These are phyloP conservation scores for Pseudonaja textilis DNA, from an alignment of 2,113 vertebrate genomes.

Conservation along the genomic window DNA sequence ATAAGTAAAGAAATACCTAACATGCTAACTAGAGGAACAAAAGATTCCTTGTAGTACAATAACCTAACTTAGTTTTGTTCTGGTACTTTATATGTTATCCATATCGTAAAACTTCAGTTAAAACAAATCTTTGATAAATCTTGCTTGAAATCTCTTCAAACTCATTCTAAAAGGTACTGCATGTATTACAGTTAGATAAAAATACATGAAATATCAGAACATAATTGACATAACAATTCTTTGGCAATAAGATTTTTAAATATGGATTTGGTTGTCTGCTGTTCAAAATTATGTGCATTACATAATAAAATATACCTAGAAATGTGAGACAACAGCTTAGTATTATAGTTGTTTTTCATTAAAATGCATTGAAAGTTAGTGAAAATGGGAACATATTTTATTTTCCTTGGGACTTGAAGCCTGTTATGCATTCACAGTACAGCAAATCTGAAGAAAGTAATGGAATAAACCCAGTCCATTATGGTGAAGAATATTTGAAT, in stretches of 20 bases:
- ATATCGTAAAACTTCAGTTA: background rate
- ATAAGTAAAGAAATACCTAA: background rate
- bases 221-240: background rate
- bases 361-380: background rate
- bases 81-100: background rate
- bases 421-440: background rate
- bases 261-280: background rate
- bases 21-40: background rate
- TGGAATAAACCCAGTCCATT: background rate
- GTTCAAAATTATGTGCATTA: background rate
- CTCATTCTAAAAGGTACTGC: background rate
- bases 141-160: background rate
- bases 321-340: background rate
- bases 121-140: background rate
- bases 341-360: background rate
- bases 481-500: background rate
- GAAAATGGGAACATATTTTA: background rate
- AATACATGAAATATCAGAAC: background rate
- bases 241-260: conserved; percentile 6
- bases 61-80: background rate
- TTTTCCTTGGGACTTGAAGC: background rate
- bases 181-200: conserved; percentile 2
- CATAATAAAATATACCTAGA: background rate
- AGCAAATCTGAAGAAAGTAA: background rate
- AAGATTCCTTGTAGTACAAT: background rate